Evolutionary conservation across 1,140 invertebrate species (phyloP), one percentile per base, ranked within the genome.

Genomic region (Brachionus calyciflorus): DNA sequence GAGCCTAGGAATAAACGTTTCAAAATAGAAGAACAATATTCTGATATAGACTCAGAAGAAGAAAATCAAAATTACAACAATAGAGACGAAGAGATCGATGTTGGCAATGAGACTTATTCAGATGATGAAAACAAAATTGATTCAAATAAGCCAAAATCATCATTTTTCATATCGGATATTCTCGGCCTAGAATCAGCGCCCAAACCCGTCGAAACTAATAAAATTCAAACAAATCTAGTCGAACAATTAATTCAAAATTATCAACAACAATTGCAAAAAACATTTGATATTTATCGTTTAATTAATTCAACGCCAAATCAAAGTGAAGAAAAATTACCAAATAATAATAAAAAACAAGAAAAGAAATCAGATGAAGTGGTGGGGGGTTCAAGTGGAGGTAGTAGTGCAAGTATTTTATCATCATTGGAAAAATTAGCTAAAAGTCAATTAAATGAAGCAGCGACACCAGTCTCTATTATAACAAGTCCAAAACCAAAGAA

Each of bases 401-500:
- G 28, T 33, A 65, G 60, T 46, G 60, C 60, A 9, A 65, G 40
- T n/a, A 65, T 65, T 44, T 44, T 65, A 19, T 65, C 60, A 24
- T 65, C 60, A 24, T 46, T 65, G 37, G 60, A 65, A 65, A 41
- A 65, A 65, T 44, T 65, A 37, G 40, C 60, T 17, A 65, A 65
- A 12, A 65, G 40, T 65, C 60, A 65, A 65, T 41, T 65, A 10
- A 41, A 65, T 19, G 60, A 65, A 30, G n/a, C 55, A 0, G 3
- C 19, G 17, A 17, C 4, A 5, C 55, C 33, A 0, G n/a, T 17
- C 6, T 12, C 33, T 1, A 60, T 37, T 17, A 6, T 60, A n/a
- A 60, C 5, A 5, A 17, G 6, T 17, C 30, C 26, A 33, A 33
- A 28, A 60, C 12, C 7, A 21, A 65, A 65, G 10, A 41, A 65